Conservation (phyloP, 2,113 vertebrate species). For the Balaeniceps rex region DNA sequence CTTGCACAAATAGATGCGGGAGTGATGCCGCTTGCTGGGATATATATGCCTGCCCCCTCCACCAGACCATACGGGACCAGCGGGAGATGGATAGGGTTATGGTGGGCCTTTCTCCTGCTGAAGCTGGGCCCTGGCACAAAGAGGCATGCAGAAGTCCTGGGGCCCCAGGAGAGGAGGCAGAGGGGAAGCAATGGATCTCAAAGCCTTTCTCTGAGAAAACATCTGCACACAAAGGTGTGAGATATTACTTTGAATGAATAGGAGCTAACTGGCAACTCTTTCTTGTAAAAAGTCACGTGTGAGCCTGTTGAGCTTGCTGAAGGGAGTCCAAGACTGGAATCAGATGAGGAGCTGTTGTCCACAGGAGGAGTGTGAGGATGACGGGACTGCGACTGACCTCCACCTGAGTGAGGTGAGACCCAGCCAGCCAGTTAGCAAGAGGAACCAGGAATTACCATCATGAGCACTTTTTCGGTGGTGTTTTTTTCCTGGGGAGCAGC, state of each 20-base stretch:
- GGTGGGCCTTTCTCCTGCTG: neutral
- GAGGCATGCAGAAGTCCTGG: neutral
- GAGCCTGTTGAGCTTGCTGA: neutral
- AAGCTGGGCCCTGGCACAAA: neutral
- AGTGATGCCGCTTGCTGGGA: neutral
- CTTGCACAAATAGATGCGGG: neutral
- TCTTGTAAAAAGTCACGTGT: neutral
- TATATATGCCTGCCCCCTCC: neutral
- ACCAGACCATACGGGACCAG: neutral
- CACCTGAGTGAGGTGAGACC: neutral
- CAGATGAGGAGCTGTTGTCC: neutral
- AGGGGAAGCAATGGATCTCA: neutral
- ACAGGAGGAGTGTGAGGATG: rapidly evolving
- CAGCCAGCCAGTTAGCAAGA: rapidly evolving
- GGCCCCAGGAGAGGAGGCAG: neutral
- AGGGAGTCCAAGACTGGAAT: neutral
- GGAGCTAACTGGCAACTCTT: neutral
- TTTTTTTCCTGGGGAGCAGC: neutral
- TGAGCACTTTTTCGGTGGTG: neutral
- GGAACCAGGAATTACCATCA: neutral
- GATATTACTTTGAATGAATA: rapidly evolving
- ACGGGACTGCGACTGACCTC: neutral
- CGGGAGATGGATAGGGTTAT: neutral
- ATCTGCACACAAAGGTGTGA: neutral
- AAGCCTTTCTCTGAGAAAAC: neutral